Evolutionary conservation across 2,797 vertebrate species (phyloP).

Genomic region (Cebuella pygmaea): DNA sequence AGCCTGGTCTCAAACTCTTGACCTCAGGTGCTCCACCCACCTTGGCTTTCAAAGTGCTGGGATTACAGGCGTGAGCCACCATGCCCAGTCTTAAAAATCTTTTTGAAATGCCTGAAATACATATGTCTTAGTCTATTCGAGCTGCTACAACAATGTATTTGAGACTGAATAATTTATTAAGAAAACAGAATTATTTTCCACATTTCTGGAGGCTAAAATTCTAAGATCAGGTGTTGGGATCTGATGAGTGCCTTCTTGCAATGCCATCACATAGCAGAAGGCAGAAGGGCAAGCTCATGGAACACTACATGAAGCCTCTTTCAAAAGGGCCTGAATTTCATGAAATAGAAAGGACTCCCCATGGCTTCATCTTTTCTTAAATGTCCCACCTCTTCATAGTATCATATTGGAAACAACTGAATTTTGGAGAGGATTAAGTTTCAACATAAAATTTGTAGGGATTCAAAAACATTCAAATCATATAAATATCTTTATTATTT

Average conservation of each 20-base stretch:
- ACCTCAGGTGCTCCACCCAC: no score
- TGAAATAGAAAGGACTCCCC: background rate
- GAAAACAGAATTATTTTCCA: background rate
- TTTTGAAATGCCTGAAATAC: no score
- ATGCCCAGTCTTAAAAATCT: no score
- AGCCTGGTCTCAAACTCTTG: no score
- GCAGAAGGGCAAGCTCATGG: background rate
- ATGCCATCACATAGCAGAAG: background rate
- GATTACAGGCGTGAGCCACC: no score
- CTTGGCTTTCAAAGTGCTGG: no score
- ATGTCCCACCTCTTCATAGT: background rate
- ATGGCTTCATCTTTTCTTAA: background rate
- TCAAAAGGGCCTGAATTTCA: background rate
- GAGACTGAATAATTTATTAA: background rate
- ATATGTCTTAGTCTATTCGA: background rate
- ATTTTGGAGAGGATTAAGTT: background rate
- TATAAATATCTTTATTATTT: background rate
- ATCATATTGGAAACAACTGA: background rate
- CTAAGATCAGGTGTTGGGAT: no score
- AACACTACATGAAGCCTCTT: background rate
- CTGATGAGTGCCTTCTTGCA: background rate
- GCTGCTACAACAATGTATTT: background rate
- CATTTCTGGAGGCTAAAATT: background rate
- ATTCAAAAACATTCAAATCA: background rate
- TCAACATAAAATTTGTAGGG: background rate